A percentile compares a stretch with the other conserved stretches of the same genome.
phyloP scores from a whole-genome alignment of 1,140 invertebrate species.

The Eupristina koningsbergeri region DNA sequence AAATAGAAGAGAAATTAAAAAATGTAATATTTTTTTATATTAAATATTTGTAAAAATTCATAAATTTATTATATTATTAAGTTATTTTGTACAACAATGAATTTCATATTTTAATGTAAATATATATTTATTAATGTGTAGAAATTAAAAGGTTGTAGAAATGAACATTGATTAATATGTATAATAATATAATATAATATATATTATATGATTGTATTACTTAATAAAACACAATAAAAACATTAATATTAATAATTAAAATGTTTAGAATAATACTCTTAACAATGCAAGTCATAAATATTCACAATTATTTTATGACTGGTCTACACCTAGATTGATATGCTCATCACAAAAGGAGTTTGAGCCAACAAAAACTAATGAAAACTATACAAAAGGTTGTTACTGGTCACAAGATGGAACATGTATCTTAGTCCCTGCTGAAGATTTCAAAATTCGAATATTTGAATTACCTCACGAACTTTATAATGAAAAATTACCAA shows the following conservation, averaged over 20 bases:
- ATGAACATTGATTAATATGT: neutral
- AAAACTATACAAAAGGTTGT: slow-evolving; percentile 76
- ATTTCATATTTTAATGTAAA: no score
- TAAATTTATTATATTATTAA: no score
- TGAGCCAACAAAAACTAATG: slow-evolving; percentile 56
- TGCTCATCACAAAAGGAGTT: slow-evolving; percentile 64
- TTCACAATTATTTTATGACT: slow-evolving; percentile 34
- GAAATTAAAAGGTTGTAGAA: no score
- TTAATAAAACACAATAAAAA: no score
- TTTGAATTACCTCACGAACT: slow-evolving; percentile 85
- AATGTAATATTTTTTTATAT: slow-evolving; percentile 15
- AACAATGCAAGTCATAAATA: neutral
- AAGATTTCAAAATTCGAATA: slow-evolving; percentile 83
- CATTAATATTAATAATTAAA: neutral
- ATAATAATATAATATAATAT: neutral
- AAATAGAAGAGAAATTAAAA: neutral
- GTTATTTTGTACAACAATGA: no score
- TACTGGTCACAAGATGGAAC: slow-evolving; percentile 89
- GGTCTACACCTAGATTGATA: slow-evolving; percentile 55
- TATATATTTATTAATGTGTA: no score
- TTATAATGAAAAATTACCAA: slow-evolving; percentile 73
- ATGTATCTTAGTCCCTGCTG: slow-evolving; percentile 86
- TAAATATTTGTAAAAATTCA: no score
- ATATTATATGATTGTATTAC: no score
- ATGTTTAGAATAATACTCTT: neutral